Evolutionary conservation across 2,797 vertebrate genomes (phyloP).

Genomic region (Pitangus sulphuratus): DNA sequence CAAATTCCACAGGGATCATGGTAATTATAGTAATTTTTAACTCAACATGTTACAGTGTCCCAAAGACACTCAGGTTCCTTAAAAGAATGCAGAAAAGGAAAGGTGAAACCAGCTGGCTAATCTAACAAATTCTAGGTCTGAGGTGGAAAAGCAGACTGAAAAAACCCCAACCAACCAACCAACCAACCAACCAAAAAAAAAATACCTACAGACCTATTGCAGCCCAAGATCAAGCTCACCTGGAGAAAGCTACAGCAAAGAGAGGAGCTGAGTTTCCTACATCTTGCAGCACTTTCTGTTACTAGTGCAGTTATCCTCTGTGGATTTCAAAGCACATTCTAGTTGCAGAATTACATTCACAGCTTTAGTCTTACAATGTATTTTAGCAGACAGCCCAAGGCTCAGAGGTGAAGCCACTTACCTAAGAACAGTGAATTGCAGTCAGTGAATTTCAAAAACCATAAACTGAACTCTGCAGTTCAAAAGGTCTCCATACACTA

Average conservation of each 20-base stretch:
- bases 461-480: background rate
- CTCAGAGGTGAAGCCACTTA: background rate
- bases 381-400: background rate
- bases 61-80: slow-evolving; percentile 9
- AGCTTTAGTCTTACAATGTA: background rate
- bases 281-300: background rate
- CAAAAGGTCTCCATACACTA: background rate
- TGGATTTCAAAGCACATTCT: background rate
- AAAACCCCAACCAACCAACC: background rate
- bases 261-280: background rate
- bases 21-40: slow-evolving; percentile 63
- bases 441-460: background rate
- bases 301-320: background rate
- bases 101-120: slow-evolving; percentile 25
- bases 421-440: background rate
- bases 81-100: background rate
- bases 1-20: slow-evolving; percentile 25
- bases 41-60: slow-evolving; percentile 46
- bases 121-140: background rate
- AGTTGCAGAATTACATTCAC: background rate
- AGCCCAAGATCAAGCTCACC: background rate
- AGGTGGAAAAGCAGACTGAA: background rate
- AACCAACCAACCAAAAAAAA: background rate
- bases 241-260: background rate
- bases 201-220: background rate